Conservation (phyloP, 2,113 vertebrate species). For the Macheiramphus alcinus region DNA sequence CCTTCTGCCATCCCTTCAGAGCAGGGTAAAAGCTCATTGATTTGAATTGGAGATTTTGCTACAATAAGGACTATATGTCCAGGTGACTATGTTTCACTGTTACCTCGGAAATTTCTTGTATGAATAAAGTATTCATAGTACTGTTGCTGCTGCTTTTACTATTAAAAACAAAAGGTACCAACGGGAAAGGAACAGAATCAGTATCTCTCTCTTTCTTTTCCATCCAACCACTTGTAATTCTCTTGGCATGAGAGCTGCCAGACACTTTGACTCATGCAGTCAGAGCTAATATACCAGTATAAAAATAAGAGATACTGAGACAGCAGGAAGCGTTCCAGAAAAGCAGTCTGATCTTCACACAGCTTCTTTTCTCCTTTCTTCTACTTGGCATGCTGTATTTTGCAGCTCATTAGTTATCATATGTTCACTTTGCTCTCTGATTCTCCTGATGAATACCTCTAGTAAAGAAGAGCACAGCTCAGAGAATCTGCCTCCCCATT, state of each 20-base stretch:
- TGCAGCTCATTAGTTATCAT: slow-evolving; percentile 35
- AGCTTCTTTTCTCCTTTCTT: slow-evolving; percentile 41
- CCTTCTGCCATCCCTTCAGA: background rate
- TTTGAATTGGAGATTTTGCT: background rate
- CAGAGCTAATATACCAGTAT: background rate
- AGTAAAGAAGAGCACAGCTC: background rate
- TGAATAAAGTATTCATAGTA: background rate
- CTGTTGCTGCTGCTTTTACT: background rate
- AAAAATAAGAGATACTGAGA: slow-evolving; percentile 20
- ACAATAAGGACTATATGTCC: background rate
- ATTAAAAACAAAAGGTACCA: background rate
- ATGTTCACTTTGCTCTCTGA: background rate
- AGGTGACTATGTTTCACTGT: background rate
- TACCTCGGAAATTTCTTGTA: background rate
- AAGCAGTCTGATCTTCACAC: slow-evolving; percentile 37
- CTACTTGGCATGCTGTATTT: slow-evolving; percentile 32
- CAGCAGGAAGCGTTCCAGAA: slow-evolving; percentile 13
- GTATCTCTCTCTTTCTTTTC: background rate
- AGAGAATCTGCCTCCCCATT: background rate
- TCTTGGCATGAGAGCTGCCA: background rate
- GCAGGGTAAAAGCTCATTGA: background rate
- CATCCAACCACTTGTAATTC: background rate
- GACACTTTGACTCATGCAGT: background rate
- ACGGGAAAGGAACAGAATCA: background rate
- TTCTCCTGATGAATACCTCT: background rate